Evolutionary conservation across 2,113 vertebrate species (phyloP).

Genomic region (Callospermophilus lateralis): DNA sequence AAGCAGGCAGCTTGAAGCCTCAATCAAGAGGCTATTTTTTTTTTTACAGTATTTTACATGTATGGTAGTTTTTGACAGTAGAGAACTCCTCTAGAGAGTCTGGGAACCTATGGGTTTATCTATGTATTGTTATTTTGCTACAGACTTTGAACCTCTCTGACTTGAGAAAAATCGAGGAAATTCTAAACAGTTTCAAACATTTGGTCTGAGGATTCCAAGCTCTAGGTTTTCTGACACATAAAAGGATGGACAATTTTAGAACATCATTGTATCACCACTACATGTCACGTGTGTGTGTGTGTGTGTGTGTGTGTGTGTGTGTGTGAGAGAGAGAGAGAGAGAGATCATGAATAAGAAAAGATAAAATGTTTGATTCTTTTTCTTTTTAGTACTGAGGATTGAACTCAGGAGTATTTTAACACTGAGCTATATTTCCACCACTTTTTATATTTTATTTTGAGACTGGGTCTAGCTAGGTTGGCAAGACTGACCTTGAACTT

Average conservation of each 20-base stretch:
- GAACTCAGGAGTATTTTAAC: no score
- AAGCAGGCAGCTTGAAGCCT: not conserved
- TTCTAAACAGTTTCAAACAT: constrained; percentile 43
- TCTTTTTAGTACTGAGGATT: no score
- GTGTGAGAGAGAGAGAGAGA: not conserved
- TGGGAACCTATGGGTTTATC: not conserved
- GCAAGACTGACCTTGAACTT: no score
- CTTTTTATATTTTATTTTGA: no score
- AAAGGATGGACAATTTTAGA: constrained; percentile 50
- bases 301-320: not conserved
- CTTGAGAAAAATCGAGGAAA: constrained; percentile 48
- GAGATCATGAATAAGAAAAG: not conserved
- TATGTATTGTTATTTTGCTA: not conserved
- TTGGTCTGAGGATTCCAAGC: not conserved
- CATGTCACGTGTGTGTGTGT: no score
- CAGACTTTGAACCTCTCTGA: not conserved
- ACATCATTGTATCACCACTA: not conserved
- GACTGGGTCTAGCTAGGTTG: no score
- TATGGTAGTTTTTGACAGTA: not conserved
- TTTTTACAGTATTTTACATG: not conserved
- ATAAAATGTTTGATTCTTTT: not conserved
- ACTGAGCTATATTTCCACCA: no score
- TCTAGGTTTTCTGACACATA: not conserved
- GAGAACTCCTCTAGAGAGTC: not conserved
- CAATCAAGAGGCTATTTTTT: not conserved